phyloP scores from a whole-genome alignment of 2,113 vertebrate species.

The Petroica traversi region DNA sequence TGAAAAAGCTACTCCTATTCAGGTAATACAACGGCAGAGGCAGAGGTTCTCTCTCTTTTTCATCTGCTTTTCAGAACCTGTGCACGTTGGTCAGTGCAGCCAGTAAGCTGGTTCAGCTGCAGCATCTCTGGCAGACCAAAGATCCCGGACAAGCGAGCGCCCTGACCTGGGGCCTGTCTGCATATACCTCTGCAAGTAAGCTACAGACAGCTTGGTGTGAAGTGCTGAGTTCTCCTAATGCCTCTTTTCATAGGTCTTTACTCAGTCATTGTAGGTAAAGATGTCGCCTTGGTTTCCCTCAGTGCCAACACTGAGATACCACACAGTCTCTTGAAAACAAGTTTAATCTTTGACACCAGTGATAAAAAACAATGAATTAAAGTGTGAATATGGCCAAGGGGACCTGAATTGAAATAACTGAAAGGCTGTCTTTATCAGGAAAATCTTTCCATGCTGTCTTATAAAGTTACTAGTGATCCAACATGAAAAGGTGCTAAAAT shows the following conservation, averaged over 20 bases:
- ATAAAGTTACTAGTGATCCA: neutral
- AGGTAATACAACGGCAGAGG: neutral
- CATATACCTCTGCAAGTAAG: constrained; percentile 86
- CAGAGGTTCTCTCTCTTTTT: neutral
- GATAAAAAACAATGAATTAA: neutral
- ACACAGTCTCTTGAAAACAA: neutral
- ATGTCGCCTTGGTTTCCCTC: neutral
- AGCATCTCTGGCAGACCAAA: constrained; percentile 81
- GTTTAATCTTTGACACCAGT: neutral
- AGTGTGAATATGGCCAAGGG: neutral
- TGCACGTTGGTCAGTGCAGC: constrained; percentile 86
- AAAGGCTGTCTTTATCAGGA: neutral
- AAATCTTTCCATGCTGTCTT: neutral
- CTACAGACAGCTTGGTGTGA: neutral
- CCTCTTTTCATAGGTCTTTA: neutral
- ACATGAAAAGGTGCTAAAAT: neutral
- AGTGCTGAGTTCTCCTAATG: neutral
- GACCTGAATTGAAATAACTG: neutral
- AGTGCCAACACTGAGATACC: neutral
- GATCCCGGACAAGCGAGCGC: constrained; percentile 84
- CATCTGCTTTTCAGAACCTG: constrained; percentile 77
- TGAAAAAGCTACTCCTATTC: neutral
- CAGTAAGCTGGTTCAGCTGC: constrained; percentile 90
- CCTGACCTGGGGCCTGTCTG: constrained; percentile 85
- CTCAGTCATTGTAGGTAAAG: neutral